Base-by-base conservation (phyloP, 2,797 vertebrate genomes). In the Silurus lanzhouensis region DNA sequence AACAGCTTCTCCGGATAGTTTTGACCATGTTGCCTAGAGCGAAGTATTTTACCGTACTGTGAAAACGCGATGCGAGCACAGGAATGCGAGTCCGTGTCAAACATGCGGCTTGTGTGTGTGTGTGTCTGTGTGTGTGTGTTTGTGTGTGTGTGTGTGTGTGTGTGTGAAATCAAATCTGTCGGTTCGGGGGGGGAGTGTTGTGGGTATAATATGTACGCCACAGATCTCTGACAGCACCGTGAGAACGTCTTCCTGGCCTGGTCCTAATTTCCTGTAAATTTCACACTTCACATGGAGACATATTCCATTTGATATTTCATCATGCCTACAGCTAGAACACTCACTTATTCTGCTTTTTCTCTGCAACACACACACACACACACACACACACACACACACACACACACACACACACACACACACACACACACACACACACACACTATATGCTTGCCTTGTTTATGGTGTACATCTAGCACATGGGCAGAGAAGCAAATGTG, bases 21-120 rank as follows among this genome's bases (percentile, higher is more conserved):
- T 64, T 83, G 82, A 83, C 61, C 71, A 44, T 76, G 44, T 38
- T 76, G 72, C 82, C 83, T 57, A 9, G 15, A 66, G 83, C 74
- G 4, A 82, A 57, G 19, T 22, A 52, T 77, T 58, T 77, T 58
- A 77, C 27, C 17, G 31, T 22, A 13, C 15, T 77, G 57, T 60
- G 17, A 31, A 77, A 77, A 77, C 20, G 75, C 8, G 27, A 77
- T 38, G 75, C 4, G 27, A 77, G 10, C 0, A 25, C 52, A 31
- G 74, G 74, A 76, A 76, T 57, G 74, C 57, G 52, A 27, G 5
- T 57, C 27, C 25, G 25, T 76, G 25, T 58, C 14, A 1, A 57
- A 75, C 0, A 14, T 31, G 58, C 9, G 31, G 74, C 31, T 31
- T 52, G 48, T 52, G 48, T 52, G 48, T 52, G 48, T 52, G 48